phyloP scores from a whole-genome alignment of 2,888 invertebrate species.

The Adineta ricciae region DNA sequence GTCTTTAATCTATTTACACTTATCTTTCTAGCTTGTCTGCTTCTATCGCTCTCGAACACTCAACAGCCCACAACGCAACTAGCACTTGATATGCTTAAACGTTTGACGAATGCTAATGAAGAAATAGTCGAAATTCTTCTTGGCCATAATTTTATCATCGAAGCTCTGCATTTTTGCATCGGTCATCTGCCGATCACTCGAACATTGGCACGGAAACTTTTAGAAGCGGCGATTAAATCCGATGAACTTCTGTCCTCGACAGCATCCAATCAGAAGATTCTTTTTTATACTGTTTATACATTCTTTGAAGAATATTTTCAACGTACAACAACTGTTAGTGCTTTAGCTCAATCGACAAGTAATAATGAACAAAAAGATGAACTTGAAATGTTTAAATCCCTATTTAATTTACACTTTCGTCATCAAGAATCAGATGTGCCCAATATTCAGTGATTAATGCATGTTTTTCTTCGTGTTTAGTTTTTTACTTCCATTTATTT shows the following conservation, averaged over 20 bases:
- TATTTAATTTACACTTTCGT: background rate
- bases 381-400: background rate
- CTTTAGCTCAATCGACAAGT: background rate
- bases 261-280: background rate
- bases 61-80: constrained; percentile 75
- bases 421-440: background rate
- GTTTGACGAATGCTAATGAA: constrained; percentile 54
- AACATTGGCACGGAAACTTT: constrained; percentile 65
- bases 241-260: constrained; percentile 51
- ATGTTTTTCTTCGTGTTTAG: background rate
- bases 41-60: constrained; percentile 72
- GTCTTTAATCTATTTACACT: background rate
- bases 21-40: constrained; percentile 61
- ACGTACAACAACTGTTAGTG: background rate
- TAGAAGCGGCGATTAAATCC: constrained; percentile 66
- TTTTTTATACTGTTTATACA: constrained; percentile 15
- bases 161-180: constrained; percentile 57
- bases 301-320: constrained; percentile 19
- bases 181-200: constrained; percentile 26
- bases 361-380: background rate
- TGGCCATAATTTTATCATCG: constrained; percentile 71
- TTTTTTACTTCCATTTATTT: background rate
- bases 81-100: constrained; percentile 79
- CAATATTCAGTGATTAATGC: background rate
- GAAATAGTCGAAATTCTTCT: constrained; percentile 83